Conservation (phyloP, 2,113 vertebrate genomes). For the Procavia capensis region DNA sequence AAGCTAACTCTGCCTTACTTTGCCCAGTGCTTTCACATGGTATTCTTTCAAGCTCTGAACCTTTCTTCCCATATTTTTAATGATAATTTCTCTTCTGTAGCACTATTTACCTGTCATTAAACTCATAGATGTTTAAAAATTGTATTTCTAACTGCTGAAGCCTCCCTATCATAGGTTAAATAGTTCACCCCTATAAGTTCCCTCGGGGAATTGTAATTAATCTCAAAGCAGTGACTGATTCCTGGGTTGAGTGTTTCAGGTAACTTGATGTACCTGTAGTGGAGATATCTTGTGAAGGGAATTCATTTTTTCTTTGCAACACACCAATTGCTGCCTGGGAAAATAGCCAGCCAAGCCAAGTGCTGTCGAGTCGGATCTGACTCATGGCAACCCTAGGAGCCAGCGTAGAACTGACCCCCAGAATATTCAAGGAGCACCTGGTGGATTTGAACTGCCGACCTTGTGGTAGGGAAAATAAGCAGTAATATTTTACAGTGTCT, state of each 20-base stretch:
- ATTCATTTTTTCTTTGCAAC: background rate
- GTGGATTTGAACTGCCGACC: no score
- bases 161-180: background rate
- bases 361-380: no score
- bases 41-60: background rate
- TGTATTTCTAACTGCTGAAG: background rate
- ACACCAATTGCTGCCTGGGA: background rate
- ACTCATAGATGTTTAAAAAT: slow-evolving; percentile 16
- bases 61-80: background rate
- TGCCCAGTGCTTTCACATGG: background rate
- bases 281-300: background rate
- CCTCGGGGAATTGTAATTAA: background rate
- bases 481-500: background rate
- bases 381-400: no score
- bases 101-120: slow-evolving; percentile 18
- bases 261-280: background rate
- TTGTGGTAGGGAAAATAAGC: background rate
- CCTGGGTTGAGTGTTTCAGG: background rate
- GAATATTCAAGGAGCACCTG: no score
- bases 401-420: no score
- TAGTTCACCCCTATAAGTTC: background rate
- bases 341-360: background rate
- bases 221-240: background rate
- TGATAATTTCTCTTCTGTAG: background rate
- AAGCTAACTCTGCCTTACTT: background rate